phyloP scores from a whole-genome alignment of 1,140 invertebrate species.

The Scaptomyza pallida region DNA sequence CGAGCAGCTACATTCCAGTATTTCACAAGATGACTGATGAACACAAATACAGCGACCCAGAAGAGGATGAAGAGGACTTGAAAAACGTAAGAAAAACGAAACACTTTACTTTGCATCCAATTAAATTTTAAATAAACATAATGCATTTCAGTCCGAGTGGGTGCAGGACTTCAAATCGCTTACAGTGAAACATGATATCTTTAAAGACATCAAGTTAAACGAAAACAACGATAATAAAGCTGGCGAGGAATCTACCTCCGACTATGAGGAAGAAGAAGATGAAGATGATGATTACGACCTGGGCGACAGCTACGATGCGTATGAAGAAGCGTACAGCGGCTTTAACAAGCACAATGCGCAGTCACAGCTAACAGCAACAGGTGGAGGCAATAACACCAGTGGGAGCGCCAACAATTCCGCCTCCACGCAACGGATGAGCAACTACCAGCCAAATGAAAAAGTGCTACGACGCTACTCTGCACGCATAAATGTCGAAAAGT shows the following conservation, averaged over 20 bases:
- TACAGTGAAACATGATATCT: slow-evolving; percentile 62
- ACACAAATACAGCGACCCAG: slow-evolving; percentile 78
- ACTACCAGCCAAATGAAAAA: slow-evolving; percentile 92
- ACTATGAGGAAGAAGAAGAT: slow-evolving; percentile 62
- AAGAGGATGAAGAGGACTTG: slow-evolving; percentile 66
- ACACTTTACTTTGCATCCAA: background rate
- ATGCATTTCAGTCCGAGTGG: slow-evolving; percentile 56
- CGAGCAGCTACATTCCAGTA: background rate
- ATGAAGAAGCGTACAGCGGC: slow-evolving; percentile 79
- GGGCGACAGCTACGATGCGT: slow-evolving; percentile 75
- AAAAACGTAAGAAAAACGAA: slow-evolving; percentile 34
- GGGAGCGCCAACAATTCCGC: slow-evolving; percentile 4
- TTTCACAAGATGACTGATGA: slow-evolving; percentile 49
- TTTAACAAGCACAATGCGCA: slow-evolving; percentile 72
- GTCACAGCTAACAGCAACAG: slow-evolving; percentile 52
- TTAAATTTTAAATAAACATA: background rate
- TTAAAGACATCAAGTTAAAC: slow-evolving; percentile 57
- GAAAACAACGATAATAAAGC: slow-evolving; percentile 38
- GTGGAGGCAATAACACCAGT: slow-evolving; percentile 41
- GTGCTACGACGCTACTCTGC: slow-evolving; percentile 90
- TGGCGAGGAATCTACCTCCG: slow-evolving; percentile 54
- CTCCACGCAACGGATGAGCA: slow-evolving; percentile 86
- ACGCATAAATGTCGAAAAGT: slow-evolving; percentile 94
- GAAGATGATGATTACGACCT: slow-evolving; percentile 66
- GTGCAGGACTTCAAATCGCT: slow-evolving; percentile 65